Evolutionary conservation across 2,113 vertebrate species (phyloP), one percentile per base, ranked within the genome.

Genomic region (Trogon melanurus): DNA sequence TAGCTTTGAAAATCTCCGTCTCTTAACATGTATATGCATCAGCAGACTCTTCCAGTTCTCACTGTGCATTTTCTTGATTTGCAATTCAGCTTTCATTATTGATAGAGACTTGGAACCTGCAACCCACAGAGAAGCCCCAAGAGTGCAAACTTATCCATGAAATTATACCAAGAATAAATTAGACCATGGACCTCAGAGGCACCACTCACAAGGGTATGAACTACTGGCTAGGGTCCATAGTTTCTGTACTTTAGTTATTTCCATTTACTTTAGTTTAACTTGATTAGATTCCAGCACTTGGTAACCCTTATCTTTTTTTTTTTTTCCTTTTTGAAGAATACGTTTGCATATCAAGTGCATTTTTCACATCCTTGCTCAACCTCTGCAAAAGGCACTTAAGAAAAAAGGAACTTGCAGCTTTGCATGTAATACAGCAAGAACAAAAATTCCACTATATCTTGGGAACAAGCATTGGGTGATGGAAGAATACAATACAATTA

Each of bases 111-210:
- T 83, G 45, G 54, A 96, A 90, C 19, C 38, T 90, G 44, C 16
- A 30, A 50, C 38, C 17, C 51, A 81, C 72, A 84, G 18, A 83
- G 67, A 64, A 91, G 23, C 80, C 88, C 75, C 82, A 64, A 36
- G 67, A 47, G 51, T 19, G 21, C 29, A 73, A 44, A 64, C 83
- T 83, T 93, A 80, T 74, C 79, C 32, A 6, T 30, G 38, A 71
- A 85, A 57, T 76, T 78, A 74, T n/a, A 89, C 74, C 34, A 83
- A 85, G 85, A 76, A 80, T 94, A 80, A 94, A 95, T 91, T 75
- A 74, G 56, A 85, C 48, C 45, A 3, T 38, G 23, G 45, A 54
- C 25, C 20, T 94, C 64, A 94, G 85, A 91, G 67, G 67, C 79
- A 93, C 54, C 51, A 73, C 62, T 96, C 85, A 85, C 54, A 58